Conservation (phyloP, 2,888 invertebrate species). For the Clostera curtula region DNA sequence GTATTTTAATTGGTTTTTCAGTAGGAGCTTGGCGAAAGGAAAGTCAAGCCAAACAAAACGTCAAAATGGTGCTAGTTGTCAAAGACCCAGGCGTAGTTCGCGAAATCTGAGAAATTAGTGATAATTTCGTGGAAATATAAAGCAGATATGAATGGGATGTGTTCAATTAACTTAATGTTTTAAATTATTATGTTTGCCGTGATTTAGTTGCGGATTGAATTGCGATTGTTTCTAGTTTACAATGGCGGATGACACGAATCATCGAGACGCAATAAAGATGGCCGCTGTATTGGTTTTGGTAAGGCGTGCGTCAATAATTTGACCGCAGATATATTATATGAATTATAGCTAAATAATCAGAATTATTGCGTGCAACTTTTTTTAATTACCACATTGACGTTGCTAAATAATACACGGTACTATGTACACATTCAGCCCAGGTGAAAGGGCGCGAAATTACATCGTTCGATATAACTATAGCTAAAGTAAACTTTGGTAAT, state of each 20-base stretch:
- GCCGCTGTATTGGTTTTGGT: conserved; percentile 66
- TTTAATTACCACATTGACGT: conserved; percentile 5
- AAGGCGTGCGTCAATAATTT: conserved; percentile 69
- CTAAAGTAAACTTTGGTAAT: conserved; percentile 26
- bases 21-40: conserved; percentile 32
- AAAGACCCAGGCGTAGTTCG: conserved; percentile 63
- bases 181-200: conserved; percentile 37
- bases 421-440: no score
- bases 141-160: conserved; percentile 46
- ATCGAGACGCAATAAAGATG: conserved; percentile 74
- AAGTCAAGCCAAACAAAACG: conserved; percentile 48
- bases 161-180: conserved; percentile 37
- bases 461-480: conserved; percentile 29
- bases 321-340: conserved; percentile 36
- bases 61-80: conserved; percentile 73
- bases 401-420: no score
- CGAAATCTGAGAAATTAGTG: conserved; percentile 54
- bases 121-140: conserved; percentile 43
- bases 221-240: conserved; percentile 50
- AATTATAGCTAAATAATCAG: conserved; percentile 20
- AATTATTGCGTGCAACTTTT: conserved; percentile 10
- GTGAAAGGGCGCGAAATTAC: conserved; percentile 74
- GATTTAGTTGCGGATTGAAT: conserved; percentile 40
- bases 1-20: conserved; percentile 46
- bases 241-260: conserved; percentile 76